Evolutionary conservation across 2,113 vertebrate genomes (phyloP).

Genomic region (Oplegnathus fasciatus): DNA sequence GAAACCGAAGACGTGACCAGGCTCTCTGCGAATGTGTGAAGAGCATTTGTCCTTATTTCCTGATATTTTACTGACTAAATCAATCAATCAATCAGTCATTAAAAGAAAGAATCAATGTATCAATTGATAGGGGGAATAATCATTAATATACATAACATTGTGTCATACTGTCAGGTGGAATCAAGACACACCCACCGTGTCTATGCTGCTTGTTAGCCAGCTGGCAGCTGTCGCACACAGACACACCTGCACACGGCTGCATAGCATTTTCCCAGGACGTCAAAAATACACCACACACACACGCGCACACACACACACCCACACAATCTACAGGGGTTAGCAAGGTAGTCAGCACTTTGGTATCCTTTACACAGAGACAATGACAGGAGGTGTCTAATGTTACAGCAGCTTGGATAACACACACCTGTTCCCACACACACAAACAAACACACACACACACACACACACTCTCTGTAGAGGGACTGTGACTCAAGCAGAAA

Average conservation of each 20-base stretch:
- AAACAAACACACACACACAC: slow-evolving; percentile 41
- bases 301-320: background rate
- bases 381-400: slow-evolving; percentile 62
- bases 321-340: slow-evolving; percentile 6
- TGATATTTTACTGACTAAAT: background rate
- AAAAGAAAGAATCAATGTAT: background rate
- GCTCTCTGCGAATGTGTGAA: background rate
- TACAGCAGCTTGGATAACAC: slow-evolving; percentile 55
- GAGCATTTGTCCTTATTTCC: background rate
- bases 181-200: background rate
- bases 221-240: slow-evolving; percentile 24
- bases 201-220: slow-evolving; percentile 21
- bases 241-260: slow-evolving; percentile 20
- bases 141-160: background rate
- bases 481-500: slow-evolving; percentile 5
- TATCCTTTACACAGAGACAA: slow-evolving; percentile 69
- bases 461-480: background rate
- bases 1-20: too few species aligned
- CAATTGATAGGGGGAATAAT: background rate
- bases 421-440: slow-evolving; percentile 34
- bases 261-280: slow-evolving; percentile 22
- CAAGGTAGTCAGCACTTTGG: slow-evolving; percentile 51
- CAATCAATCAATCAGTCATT: background rate
- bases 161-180: background rate
- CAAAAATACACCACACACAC: slow-evolving; percentile 37